phyloP scores from a whole-genome alignment of 1,140 invertebrate species.

The Papilio xuthus region DNA sequence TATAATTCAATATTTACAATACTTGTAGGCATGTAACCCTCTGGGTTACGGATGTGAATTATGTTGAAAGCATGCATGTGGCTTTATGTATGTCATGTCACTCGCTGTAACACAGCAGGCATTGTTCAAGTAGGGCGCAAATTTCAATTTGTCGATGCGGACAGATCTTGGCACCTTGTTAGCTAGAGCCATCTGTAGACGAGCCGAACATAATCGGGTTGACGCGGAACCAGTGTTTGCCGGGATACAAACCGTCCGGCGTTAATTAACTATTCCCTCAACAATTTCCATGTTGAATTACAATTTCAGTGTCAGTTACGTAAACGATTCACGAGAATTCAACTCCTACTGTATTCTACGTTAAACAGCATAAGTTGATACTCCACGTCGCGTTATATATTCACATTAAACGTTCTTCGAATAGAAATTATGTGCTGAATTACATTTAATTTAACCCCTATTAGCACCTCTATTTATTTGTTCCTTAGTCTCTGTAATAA shows the following conservation, averaged over 20 bases:
- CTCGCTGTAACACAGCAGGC: neutral
- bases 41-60: no score
- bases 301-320: neutral
- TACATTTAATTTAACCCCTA: neutral
- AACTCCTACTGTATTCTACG: neutral
- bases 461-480: neutral
- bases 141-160: constrained; percentile 13
- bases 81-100: neutral
- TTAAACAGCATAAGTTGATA: no score
- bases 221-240: constrained; percentile 17
- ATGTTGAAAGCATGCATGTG: neutral
- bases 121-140: neutral
- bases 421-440: neutral
- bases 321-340: neutral
- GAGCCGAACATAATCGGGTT: constrained; percentile 21
- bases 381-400: neutral
- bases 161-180: constrained; percentile 18
- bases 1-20: no score
- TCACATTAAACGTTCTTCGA: neutral
- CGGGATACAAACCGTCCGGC: neutral
- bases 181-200: constrained; percentile 10
- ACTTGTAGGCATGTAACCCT: no score
- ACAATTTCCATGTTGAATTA: constrained; percentile 26
- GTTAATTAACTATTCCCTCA: constrained; percentile 31
- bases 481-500: neutral